Conservation (phyloP, 2,888 invertebrate species). For the Tetragonisca angustula region DNA sequence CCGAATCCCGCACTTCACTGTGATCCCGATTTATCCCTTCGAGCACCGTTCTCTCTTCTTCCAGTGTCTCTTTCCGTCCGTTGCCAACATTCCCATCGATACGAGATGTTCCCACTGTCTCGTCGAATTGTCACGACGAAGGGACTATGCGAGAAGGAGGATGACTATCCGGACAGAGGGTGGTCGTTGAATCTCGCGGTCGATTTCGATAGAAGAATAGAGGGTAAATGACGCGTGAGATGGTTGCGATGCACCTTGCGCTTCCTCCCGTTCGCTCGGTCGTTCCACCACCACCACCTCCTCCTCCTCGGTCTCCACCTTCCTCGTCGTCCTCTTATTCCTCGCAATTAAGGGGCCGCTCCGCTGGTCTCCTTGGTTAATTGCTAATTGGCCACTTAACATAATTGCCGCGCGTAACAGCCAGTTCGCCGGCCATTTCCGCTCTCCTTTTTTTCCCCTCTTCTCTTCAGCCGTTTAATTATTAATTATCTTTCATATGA, state of each 20-base stretch:
- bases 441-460: conserved; percentile 74
- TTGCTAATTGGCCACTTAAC: conserved; percentile 82
- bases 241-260: conserved; percentile 61
- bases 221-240: conserved; percentile 66
- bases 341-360: conserved; percentile 77
- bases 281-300: conserved; percentile 65
- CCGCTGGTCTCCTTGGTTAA: conserved; percentile 77
- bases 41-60: conserved; percentile 25
- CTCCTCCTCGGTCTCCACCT: conserved; percentile 46
- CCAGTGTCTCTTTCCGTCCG: background rate
- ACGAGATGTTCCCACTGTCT: no score
- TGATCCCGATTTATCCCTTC: conserved; percentile 37
- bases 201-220: conserved; percentile 41
- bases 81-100: conserved; percentile 1
- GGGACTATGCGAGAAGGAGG: no score
- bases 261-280: conserved; percentile 58
- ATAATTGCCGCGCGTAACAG: conserved; percentile 79
- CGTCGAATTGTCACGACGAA: background rate
- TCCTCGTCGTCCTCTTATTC: conserved; percentile 31
- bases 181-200: background rate
- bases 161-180: no score
- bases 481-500: conserved; percentile 58
- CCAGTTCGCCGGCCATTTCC: conserved; percentile 79
- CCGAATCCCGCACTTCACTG: conserved; percentile 56
- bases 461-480: conserved; percentile 61